These are phyloP conservation scores for Danio kyathit DNA, from an alignment of 2,797 vertebrate species.

Conservation along the genomic window DNA sequence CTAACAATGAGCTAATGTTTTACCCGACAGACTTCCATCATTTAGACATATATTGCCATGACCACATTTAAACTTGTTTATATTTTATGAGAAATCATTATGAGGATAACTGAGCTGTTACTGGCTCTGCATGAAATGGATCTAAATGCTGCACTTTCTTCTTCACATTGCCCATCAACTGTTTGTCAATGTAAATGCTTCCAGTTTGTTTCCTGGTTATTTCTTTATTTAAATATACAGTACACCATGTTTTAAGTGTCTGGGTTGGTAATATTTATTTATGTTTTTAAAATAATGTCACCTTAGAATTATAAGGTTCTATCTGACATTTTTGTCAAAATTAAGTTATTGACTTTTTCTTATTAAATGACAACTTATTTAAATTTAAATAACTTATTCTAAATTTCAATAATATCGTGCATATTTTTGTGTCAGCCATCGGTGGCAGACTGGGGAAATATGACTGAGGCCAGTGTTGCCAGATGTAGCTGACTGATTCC, in stretches of 20 bases:
- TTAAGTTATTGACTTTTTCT: too few species aligned
- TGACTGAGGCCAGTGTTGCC: too few species aligned
- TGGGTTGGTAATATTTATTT: too few species aligned
- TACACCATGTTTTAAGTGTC: neutral
- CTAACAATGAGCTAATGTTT: slow-evolving; percentile 4
- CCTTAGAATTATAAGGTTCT: too few species aligned
- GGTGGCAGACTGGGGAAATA: too few species aligned
- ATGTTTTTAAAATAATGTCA: too few species aligned
- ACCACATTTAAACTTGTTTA: slow-evolving; percentile 15
- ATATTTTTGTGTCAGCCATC: too few species aligned
- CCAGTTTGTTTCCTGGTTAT: neutral
- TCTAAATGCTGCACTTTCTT: neutral
- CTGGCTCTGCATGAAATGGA: neutral
- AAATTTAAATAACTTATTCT: too few species aligned
- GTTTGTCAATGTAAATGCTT: neutral
- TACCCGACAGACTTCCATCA: neutral
- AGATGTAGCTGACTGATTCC: too few species aligned
- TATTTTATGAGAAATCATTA: neutral
- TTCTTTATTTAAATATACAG: neutral
- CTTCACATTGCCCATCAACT: neutral
- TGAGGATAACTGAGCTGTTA: neutral
- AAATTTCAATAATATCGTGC: too few species aligned
- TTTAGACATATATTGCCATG: neutral
- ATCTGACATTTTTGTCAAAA: too few species aligned
- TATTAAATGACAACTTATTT: too few species aligned